Conservation (phyloP, 2,797 vertebrate species). For the Eulemur mongoz region DNA sequence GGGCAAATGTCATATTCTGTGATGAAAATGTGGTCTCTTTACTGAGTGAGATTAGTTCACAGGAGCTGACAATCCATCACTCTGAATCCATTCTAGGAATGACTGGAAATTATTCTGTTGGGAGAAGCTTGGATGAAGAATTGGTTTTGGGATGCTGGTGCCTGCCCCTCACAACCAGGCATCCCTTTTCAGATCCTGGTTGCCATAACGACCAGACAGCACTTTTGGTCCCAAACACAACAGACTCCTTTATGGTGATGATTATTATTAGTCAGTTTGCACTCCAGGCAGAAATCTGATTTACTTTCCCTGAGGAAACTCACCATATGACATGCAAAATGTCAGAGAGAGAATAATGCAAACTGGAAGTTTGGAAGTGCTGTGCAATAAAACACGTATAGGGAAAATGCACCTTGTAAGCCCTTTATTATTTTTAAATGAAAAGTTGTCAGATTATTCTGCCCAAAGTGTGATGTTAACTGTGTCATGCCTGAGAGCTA, state of each 20-base stretch:
- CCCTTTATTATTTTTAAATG: conserved; percentile 64
- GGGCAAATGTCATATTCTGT: background rate
- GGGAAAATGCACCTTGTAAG: conserved; percentile 31
- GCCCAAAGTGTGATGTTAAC: conserved; percentile 48
- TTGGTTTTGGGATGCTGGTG: conserved; percentile 78
- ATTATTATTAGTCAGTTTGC: conserved; percentile 81
- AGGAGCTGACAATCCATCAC: conserved; percentile 70
- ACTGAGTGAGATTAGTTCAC: conserved; percentile 64
- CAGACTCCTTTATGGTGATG: conserved; percentile 76
- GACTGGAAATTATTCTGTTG: conserved; percentile 70
- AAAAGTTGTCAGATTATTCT: conserved; percentile 69
- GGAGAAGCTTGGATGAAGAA: conserved; percentile 76
- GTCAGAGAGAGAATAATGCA: conserved; percentile 70
- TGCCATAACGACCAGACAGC: conserved; percentile 85
- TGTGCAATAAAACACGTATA: conserved; percentile 68
- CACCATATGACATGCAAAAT: conserved; percentile 80
- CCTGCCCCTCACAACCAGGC: conserved; percentile 75
- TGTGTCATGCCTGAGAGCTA: conserved; percentile 43
- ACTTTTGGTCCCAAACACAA: conserved; percentile 79
- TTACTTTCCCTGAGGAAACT: conserved; percentile 82
- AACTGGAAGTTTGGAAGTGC: conserved; percentile 59
- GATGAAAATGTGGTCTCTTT: conserved; percentile 24
- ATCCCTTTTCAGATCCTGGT: conserved; percentile 81
- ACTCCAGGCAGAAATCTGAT: conserved; percentile 83
- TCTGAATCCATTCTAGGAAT: conserved; percentile 67